Evolutionary conservation across 2,113 vertebrate species (phyloP).

Genomic region (Amia ocellicauda): DNA sequence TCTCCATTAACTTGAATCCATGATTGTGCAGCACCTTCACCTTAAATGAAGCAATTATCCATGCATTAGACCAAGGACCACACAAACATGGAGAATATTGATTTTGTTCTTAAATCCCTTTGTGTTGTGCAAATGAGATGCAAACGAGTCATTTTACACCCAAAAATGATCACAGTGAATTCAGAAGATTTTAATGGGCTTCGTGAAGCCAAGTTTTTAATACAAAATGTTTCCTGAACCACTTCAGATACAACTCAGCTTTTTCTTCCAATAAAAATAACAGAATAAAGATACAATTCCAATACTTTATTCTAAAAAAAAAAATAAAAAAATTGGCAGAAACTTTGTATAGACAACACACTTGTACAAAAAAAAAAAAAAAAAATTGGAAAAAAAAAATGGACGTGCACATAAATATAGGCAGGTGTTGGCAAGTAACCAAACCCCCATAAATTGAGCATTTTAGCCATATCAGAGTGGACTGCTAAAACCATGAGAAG

Average conservation of each 20-base stretch:
- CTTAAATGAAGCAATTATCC: no score
- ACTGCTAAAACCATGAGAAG: conserved; percentile 47
- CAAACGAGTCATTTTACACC: neutral
- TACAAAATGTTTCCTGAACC: neutral
- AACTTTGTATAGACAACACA: neutral
- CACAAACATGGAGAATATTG: no score
- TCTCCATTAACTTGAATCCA: no score
- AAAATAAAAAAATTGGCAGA: neutral
- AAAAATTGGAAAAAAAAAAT: neutral
- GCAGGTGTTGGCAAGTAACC: neutral
- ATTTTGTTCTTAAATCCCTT: neutral
- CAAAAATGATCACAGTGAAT: conserved; percentile 33
- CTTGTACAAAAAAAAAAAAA: neutral
- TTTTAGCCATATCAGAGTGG: conserved; percentile 69
- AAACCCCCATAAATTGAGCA: neutral
- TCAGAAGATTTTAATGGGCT: conserved; percentile 69
- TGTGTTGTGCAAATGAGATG: neutral
- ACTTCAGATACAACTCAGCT: neutral
- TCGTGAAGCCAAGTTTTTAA: conserved; percentile 70
- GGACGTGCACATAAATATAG: neutral
- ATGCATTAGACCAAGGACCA: no score
- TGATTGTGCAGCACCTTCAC: no score
- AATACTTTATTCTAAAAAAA: neutral
- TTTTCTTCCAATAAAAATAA: neutral
- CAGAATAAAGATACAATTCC: neutral